phyloP scores from a whole-genome alignment of 2,888 invertebrate species.

The Lymantria monacha region DNA sequence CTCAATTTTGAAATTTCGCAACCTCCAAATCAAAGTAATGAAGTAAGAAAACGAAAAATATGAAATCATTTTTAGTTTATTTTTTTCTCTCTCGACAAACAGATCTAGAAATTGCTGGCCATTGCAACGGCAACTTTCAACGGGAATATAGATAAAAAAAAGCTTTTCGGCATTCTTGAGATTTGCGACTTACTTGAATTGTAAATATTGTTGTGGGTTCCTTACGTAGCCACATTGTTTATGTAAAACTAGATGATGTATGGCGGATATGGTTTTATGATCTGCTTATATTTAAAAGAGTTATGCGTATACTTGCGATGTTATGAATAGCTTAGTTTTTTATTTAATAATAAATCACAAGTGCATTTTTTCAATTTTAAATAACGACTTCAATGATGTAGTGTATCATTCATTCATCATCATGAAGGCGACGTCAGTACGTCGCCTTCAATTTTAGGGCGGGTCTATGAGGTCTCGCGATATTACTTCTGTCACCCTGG shows the following conservation, averaged over 20 bases:
- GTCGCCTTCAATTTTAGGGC: too few species aligned
- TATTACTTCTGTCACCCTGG: too few species aligned
- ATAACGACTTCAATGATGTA: too few species aligned
- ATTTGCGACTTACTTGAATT: slow-evolving; percentile 29
- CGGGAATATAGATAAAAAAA: slow-evolving; percentile 48
- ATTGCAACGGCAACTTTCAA: slow-evolving; percentile 37
- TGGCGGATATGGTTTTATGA: slow-evolving; percentile 22
- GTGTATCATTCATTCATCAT: too few species aligned
- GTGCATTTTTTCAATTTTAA: too few species aligned
- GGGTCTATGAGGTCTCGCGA: too few species aligned
- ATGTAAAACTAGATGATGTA: slow-evolving; percentile 29
- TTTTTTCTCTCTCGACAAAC: slow-evolving; percentile 35
- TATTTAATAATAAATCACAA: too few species aligned
- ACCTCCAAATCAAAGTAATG: slow-evolving; percentile 32
- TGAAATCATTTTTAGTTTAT: slow-evolving; percentile 38
- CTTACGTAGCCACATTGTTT: slow-evolving; percentile 20
- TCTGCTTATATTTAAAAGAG: slow-evolving; percentile 20
- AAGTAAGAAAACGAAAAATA: slow-evolving; percentile 43
- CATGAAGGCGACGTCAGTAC: too few species aligned
- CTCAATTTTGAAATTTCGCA: background rate
- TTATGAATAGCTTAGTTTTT: too few species aligned
- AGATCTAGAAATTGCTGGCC: slow-evolving; percentile 42
- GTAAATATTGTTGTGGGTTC: slow-evolving; percentile 34
- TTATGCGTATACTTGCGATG: too few species aligned
- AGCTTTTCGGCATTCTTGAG: slow-evolving; percentile 35